These are phyloP conservation scores for Oxyteleia sp. DNA, from an alignment of 2,888 invertebrate genomes.

Conservation along the genomic window DNA sequence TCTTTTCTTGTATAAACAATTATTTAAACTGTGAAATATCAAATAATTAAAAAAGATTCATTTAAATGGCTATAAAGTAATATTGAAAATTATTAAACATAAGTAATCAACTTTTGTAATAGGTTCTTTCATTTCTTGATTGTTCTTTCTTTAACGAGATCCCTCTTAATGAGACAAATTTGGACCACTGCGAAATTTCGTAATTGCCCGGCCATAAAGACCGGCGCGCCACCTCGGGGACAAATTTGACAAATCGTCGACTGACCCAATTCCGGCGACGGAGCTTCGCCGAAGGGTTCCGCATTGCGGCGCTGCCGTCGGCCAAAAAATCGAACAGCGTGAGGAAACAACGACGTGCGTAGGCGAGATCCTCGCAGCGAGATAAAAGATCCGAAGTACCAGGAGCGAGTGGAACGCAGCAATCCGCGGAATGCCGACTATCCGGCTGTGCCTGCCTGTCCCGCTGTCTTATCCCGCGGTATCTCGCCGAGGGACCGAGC, in stretches of 20 bases:
- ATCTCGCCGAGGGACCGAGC: slow-evolving; percentile 71
- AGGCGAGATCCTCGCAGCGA: slow-evolving; percentile 72
- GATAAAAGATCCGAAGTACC: slow-evolving; percentile 77
- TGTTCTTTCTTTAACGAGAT: too few relatives aligned
- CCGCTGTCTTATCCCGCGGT: slow-evolving; percentile 77
- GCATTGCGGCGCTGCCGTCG: slow-evolving; percentile 17
- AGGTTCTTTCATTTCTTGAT: too few relatives aligned
- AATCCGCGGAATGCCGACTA: slow-evolving; percentile 82
- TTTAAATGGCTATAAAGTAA: too few relatives aligned
- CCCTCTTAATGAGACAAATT: neutral
- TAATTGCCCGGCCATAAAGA: neutral
- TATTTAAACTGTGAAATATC: too few relatives aligned
- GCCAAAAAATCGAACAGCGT: slow-evolving; percentile 50
- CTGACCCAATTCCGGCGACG: slow-evolving; percentile 24
- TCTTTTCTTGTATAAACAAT: too few relatives aligned
- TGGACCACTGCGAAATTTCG: neutral
- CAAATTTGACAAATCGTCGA: slow-evolving; percentile 46
- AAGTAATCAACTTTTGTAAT: too few relatives aligned
- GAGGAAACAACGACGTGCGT: slow-evolving; percentile 56
- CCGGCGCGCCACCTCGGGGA: neutral
- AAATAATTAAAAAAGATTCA: too few relatives aligned
- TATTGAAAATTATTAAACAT: too few relatives aligned
- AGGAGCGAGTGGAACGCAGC: slow-evolving; percentile 80
- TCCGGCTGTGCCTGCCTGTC: slow-evolving; percentile 79
- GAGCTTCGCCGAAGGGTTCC: neutral